Conservation (phyloP, 2,888 invertebrate genomes). For the Cynaeus angustus region DNA sequence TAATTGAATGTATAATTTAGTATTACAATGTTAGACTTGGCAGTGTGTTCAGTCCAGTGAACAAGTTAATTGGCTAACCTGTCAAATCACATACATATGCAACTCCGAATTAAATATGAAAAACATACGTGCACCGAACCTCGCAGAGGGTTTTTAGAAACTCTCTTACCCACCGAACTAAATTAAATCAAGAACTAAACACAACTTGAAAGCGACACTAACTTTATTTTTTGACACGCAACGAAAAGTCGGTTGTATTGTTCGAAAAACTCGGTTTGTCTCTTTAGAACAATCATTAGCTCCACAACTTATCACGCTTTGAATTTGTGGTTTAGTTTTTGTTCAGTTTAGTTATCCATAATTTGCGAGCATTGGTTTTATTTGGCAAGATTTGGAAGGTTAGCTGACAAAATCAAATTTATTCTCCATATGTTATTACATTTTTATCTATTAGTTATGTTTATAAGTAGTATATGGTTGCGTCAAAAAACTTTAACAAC, state of each 20-base stretch:
- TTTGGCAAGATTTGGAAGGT: conserved; percentile 4
- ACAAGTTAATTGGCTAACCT: conserved; percentile 1
- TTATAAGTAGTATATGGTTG: conserved; percentile 1
- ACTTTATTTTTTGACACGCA: neutral
- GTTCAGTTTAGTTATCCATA: neutral
- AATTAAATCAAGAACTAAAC: conserved; percentile 3
- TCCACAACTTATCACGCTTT: neutral
- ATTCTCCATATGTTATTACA: conserved; percentile 1
- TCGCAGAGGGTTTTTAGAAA: neutral
- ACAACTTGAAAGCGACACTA: neutral
- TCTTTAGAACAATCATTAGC: neutral
- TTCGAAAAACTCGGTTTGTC: neutral
- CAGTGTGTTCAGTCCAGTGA: neutral
- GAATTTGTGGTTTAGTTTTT: neutral
- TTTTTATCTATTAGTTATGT: conserved; percentile 1
- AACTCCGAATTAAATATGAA: neutral
- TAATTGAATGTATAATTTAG: conserved; percentile 29
- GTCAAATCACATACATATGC: conserved; percentile 6
- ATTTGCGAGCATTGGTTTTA: neutral
- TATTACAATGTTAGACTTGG: conserved; percentile 1
- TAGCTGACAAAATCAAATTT: neutral
- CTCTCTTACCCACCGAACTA: neutral
- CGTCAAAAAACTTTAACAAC: neutral
- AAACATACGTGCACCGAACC: neutral
- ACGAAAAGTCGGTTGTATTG: no score